These are phyloP conservation scores for Pseudobourletiella spinata DNA, from an alignment of 1,140 invertebrate species.

Conservation along the genomic window DNA sequence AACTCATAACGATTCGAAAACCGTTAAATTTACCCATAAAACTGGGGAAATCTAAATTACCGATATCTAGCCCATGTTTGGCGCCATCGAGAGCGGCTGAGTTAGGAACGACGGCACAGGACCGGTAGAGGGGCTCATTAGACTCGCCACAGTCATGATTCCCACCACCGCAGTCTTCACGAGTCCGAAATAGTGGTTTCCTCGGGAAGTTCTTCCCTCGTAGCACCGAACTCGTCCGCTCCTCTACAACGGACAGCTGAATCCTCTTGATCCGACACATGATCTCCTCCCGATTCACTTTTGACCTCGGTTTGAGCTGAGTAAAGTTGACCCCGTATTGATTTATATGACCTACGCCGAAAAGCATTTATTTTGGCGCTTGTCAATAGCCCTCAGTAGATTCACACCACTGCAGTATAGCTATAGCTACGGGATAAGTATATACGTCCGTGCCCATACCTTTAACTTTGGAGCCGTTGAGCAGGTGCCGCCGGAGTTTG, in stretches of 20 bases:
- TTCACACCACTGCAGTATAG: background rate
- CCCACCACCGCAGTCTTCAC: background rate
- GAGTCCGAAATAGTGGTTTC: constrained; percentile 17
- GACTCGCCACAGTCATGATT: background rate
- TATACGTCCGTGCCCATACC: no score
- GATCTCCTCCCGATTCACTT: constrained; percentile 20
- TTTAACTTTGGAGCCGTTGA: constrained; percentile 29
- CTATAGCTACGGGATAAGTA: constrained; percentile 4
- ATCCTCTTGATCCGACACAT: constrained; percentile 29
- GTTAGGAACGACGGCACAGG: constrained; percentile 35
- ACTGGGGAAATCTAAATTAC: constrained; percentile 17
- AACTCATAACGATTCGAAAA: no score
- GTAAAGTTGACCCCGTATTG: constrained; percentile 33
- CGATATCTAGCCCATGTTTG: constrained; percentile 34
- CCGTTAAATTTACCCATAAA: no score
- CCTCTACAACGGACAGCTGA: constrained; percentile 20
- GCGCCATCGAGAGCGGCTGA: constrained; percentile 33
- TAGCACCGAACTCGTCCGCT: constrained; percentile 17
- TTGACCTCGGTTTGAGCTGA: constrained; percentile 18
- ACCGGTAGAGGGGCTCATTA: constrained; percentile 26
- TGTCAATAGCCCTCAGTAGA: background rate
- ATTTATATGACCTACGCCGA: constrained; percentile 32
- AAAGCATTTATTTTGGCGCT: no score
- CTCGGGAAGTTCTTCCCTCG: constrained; percentile 24
- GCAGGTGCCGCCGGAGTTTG: constrained; percentile 26